Evolutionary conservation across 2,113 vertebrate species (phyloP), one percentile per base, ranked within the genome.

Genomic region (Oncorhynchus tshawytscha): DNA sequence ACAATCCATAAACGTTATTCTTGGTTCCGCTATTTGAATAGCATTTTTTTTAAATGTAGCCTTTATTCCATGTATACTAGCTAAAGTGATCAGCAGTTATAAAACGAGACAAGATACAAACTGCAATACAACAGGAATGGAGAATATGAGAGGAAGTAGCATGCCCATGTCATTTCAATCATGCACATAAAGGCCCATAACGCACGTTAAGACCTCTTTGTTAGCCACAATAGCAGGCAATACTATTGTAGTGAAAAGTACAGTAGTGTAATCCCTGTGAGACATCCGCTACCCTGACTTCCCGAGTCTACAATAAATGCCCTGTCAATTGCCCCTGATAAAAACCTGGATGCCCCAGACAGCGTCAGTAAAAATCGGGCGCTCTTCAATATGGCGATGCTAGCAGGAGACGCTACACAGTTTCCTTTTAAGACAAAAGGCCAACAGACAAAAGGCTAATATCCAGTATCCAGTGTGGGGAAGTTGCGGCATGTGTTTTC

Each of bases 401-500:
- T 66, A 54, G 71, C 65, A 72, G 69, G 22, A 70, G 31, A 57
- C 54, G 24, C 27, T 51, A 27, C 54, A 60, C 64, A 60, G 45
- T 62, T 65, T 72, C 22, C 24, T 45, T 65, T 68, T 12, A 71
- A 34, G 48, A 77, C 83, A 89, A 85, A 89, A 75, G 54, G 78
- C 74, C 70, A 67, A 78, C 85, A 87, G 81, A 7, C 6, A 34
- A 34, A 31, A 34, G 1, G 31, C 5, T 1, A 1, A 78, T 74
- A 5, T 31, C 49, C 13, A 54, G 49, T 39, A 72, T 72, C 6
- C 70, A 65, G 80, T 75, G 13, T 45, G 73, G 84, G 82, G 87
- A 89, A 88, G 77, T 82, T 84, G 73, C 74, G 74, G 82, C 87
- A 89, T 88, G 74, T 90, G 86, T 86, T 90, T 78, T 78, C 79